phyloP scores from a whole-genome alignment of 2,797 vertebrate genomes.

The Sitta carolinensis region DNA sequence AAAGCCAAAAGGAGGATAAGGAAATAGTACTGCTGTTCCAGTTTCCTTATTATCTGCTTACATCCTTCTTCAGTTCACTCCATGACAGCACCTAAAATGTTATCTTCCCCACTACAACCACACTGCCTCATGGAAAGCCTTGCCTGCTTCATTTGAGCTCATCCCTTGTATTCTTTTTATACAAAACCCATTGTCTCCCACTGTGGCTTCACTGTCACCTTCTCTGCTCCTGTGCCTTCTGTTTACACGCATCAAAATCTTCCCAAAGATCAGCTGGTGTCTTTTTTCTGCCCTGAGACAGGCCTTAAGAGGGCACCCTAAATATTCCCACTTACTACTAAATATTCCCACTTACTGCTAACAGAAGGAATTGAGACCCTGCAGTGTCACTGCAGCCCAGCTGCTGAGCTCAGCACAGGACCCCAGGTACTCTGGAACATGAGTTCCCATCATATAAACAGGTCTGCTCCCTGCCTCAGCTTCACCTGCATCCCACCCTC shows the following conservation, averaged over 20 bases:
- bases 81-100: neutral
- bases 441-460: neutral
- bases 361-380: neutral
- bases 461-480: neutral
- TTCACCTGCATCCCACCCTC: neutral
- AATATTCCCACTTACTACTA: neutral
- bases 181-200: neutral
- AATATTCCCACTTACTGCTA: neutral
- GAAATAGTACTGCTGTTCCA: neutral
- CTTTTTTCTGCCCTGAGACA: neutral
- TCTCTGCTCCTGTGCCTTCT: neutral
- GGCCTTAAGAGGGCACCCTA: neutral
- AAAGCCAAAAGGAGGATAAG: neutral
- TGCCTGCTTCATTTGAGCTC: neutral
- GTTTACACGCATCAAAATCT: neutral
- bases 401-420: neutral
- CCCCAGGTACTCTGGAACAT: neutral
- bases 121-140: neutral
- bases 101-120: neutral
- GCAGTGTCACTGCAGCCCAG: neutral
- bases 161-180: neutral
- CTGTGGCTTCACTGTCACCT: neutral
- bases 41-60: neutral
- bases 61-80: neutral
- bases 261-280: neutral